phyloP scores from a whole-genome alignment of 2,888 invertebrate species.

The Arenicola marina region DNA sequence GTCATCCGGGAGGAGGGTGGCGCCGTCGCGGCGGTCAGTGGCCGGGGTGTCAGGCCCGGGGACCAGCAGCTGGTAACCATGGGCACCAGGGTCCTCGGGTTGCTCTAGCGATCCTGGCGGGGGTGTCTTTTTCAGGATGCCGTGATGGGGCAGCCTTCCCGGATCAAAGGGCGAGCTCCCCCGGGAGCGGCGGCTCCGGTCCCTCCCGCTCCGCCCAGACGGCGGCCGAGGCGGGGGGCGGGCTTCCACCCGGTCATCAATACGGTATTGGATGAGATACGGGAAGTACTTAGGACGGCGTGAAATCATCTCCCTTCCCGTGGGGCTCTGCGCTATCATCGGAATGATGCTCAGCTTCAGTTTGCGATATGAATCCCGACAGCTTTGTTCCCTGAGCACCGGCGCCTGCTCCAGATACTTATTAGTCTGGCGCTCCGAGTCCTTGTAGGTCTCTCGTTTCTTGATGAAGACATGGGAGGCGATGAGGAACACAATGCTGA shows the following conservation, averaged over 20 bases:
- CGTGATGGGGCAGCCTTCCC: too few relatives aligned
- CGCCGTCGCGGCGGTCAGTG: too few relatives aligned
- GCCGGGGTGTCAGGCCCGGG: too few relatives aligned
- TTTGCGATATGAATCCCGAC: slow-evolving; percentile 5
- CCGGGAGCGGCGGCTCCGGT: too few relatives aligned
- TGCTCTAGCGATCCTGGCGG: too few relatives aligned
- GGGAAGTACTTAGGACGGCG: background rate
- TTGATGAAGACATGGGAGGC: slow-evolving; percentile 17
- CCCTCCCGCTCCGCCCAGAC: too few relatives aligned
- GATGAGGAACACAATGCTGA: slow-evolving; percentile 24
- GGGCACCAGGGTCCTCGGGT: too few relatives aligned
- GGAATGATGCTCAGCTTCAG: slow-evolving; percentile 14
- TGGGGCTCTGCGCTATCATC: slow-evolving; percentile 4
- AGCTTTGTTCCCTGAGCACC: background rate
- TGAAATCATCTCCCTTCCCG: background rate
- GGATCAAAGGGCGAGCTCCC: too few relatives aligned
- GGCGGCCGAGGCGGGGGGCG: too few relatives aligned
- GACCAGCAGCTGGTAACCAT: too few relatives aligned
- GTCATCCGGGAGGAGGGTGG: too few relatives aligned
- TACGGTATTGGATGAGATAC: background rate
- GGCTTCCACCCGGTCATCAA: background rate
- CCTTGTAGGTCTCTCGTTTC: background rate
- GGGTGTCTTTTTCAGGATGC: too few relatives aligned
- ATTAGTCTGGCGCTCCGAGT: background rate
- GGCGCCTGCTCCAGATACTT: slow-evolving; percentile 2